Percentiles rank a stretch among this genome's conserved stretches.
Evolutionary conservation across 2,888 invertebrate species (phyloP).

Genomic region (Periphyllus acericola): DNA sequence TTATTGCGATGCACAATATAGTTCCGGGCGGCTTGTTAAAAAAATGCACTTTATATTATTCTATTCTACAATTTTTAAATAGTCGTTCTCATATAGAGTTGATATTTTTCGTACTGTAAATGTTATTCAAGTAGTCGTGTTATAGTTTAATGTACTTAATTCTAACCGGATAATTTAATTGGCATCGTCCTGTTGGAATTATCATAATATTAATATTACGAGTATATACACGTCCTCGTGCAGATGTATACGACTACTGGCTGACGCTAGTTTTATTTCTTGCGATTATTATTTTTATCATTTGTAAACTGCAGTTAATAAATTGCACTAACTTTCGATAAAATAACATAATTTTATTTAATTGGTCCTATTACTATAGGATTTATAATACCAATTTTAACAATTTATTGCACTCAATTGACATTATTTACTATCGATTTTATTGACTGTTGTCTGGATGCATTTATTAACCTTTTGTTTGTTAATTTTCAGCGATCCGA

Average conservation of each 20-base stretch:
- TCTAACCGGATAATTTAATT: neutral
- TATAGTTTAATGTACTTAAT: neutral
- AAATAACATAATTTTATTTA: slow-evolving; percentile 17
- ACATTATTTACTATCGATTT: neutral
- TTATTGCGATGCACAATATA: neutral
- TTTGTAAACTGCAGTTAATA: neutral
- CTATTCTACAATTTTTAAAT: too few species aligned
- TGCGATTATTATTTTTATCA: neutral
- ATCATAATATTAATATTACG: neutral
- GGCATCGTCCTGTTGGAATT: neutral
- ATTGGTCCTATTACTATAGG: neutral
- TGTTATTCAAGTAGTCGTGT: neutral
- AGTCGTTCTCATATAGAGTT: neutral
- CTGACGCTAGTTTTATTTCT: neutral
- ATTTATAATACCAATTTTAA: too few species aligned
- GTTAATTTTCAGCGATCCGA: slow-evolving; percentile 56
- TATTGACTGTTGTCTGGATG: neutral
- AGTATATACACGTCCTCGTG: neutral
- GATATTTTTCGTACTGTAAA: neutral
- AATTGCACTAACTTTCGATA: neutral
- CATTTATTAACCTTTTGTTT: neutral
- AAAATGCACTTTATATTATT: too few species aligned
- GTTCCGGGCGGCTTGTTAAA: too few species aligned
- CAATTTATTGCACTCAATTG: too few species aligned
- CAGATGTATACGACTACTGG: neutral